Conservation (phyloP, 2,113 vertebrate species). For the Hippolais icterina region DNA sequence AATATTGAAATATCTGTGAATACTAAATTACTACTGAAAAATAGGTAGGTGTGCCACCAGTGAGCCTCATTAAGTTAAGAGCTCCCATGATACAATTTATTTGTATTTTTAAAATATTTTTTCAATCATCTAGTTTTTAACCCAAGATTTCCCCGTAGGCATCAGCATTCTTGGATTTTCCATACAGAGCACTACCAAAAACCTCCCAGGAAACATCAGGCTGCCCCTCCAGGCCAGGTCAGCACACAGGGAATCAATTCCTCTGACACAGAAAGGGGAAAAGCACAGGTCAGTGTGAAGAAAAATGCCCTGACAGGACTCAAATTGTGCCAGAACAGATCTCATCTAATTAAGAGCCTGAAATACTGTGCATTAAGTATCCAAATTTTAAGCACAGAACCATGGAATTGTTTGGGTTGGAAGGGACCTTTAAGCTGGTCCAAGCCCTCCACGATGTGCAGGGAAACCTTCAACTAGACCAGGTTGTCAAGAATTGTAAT, state of each 20-base stretch:
- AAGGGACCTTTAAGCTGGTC: background rate
- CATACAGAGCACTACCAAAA: background rate
- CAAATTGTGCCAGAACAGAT: background rate
- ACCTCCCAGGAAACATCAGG: background rate
- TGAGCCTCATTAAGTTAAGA: background rate
- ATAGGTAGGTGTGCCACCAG: background rate
- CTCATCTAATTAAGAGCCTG: background rate
- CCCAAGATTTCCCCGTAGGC: background rate
- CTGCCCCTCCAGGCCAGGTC: background rate
- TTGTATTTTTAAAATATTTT: background rate
- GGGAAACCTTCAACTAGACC: background rate
- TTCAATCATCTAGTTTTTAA: background rate
- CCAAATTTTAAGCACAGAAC: background rate
- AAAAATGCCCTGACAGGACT: background rate
- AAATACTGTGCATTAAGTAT: background rate
- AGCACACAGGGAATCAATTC: background rate
- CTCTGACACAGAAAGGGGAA: background rate
- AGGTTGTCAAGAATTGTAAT: background rate
- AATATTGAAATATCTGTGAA: background rate
- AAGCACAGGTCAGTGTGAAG: background rate
- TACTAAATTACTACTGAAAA: background rate
- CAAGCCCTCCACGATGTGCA: background rate
- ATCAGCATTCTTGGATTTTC: background rate
- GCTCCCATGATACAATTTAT: background rate
- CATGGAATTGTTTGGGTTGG: background rate